Conservation (phyloP, 2,113 vertebrate species). For the Chloropsis hardwickii region DNA sequence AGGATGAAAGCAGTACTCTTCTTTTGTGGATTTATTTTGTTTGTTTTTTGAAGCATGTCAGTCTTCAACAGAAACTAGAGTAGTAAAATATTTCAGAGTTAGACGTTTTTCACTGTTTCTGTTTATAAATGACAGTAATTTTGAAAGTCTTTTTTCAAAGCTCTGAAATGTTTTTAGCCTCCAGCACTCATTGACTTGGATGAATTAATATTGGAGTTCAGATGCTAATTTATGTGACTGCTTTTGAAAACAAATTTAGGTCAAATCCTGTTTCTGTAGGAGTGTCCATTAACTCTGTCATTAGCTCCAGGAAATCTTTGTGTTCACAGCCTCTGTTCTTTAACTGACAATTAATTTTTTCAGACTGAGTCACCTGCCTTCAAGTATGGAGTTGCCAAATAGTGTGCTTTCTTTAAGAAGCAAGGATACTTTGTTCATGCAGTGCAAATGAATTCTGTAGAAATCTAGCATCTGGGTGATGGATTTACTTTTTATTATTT, state of each 20-base stretch:
- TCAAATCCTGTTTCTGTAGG: constrained; percentile 13
- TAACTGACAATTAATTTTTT: constrained; percentile 45
- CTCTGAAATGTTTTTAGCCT: constrained; percentile 13
- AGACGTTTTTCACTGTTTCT: not conserved
- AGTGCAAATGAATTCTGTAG: not conserved
- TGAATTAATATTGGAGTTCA: constrained; percentile 35
- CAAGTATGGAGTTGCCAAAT: not conserved
- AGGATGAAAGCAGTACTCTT: not conserved
- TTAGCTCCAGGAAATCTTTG: constrained; percentile 1
- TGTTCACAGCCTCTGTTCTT: constrained; percentile 42
- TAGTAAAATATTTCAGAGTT: not conserved
- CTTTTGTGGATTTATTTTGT: not conserved
- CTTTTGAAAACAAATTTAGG: constrained; percentile 49
- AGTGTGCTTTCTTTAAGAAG: constrained; percentile 18
- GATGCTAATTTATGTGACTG: constrained; percentile 25
- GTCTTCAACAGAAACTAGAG: not conserved
- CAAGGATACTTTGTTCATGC: not conserved
- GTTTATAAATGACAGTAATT: not conserved
- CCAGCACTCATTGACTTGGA: not conserved
- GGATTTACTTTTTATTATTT: not conserved
- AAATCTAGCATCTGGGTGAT: not conserved
- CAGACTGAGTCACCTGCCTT: constrained; percentile 11
- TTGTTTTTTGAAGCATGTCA: not conserved
- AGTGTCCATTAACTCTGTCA: constrained; percentile 9
- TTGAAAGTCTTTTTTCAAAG: not conserved